Evolutionary conservation across 2,113 vertebrate species (phyloP), one percentile per base, ranked within the genome.

Genomic region (Misgurnus mizolepis): DNA sequence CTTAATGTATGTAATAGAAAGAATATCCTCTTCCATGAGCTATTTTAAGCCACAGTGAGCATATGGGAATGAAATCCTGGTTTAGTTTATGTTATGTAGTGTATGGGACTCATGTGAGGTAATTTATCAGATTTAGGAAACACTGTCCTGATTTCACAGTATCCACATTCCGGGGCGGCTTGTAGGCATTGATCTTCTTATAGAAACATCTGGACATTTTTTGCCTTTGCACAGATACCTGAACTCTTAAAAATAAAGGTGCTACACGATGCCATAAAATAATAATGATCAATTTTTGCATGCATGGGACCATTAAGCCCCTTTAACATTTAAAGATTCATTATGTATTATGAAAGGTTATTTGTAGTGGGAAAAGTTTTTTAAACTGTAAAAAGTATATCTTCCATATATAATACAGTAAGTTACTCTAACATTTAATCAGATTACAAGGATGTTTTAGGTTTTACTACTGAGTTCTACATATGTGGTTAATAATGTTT

Each of bases 111-210:
- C 82, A 88, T 80, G 83, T 45, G 66, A 83, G 85, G 85, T 87
- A 80, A 84, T 90, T 84, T 87, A 87, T 89, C 85, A 88, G 82
- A 83, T 83, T 86, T 77, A 88, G 87, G 89, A 87, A 80, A 84
- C 86, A 82, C 71, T 87, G 83, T 80, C 67, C n/a, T 45, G 49
- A 74, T 89, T 91, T 90, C 88, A 89, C 84, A 85, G 84, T 91
- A 90, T 88, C 87, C 86, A 85, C 89, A 90, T 92, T 91, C 90
- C 90, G 88, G 84, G 77, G 67, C 86, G 87, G 89, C 86, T 87
- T 50, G 18, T 85, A 88, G 85, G 85, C 89, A 91, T 87, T 86
- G 87, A 91, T 90, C 89, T 90, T 82, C 88, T 80, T 84, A 83
- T 79, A 76, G 85, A 83, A 90, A 92, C 92, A 91, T 92, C 90